phyloP scores from a whole-genome alignment of 2,113 vertebrate genomes.

The Xenopus borealis region DNA sequence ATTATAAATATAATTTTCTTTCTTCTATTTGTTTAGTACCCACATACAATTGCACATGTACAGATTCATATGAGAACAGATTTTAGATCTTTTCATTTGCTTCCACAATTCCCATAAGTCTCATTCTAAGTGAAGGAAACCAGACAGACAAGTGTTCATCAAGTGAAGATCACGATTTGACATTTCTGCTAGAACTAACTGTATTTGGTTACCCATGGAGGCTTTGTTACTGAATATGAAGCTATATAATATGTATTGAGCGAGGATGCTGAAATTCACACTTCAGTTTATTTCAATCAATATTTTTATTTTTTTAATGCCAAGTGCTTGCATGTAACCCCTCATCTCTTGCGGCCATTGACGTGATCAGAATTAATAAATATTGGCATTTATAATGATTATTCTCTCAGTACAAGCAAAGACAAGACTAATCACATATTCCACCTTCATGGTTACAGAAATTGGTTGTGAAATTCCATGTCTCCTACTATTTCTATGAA shows the following conservation, averaged over 20 bases:
- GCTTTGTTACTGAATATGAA: slow-evolving; percentile 45
- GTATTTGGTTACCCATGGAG: slow-evolving; percentile 45
- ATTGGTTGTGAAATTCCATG: neutral
- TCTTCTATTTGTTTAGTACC: slow-evolving; percentile 13
- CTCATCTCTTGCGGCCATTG: slow-evolving; percentile 46
- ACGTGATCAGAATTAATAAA: slow-evolving; percentile 54
- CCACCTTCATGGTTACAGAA: slow-evolving; percentile 14
- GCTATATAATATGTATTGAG: slow-evolving; percentile 48
- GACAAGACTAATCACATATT: slow-evolving; percentile 45
- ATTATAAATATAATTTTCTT: slow-evolving; percentile 15
- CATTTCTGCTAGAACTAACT: slow-evolving; percentile 51
- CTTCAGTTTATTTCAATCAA: slow-evolving; percentile 56
- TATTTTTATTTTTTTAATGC: slow-evolving; percentile 50
- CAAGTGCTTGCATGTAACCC: slow-evolving; percentile 22
- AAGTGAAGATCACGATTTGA: slow-evolving; percentile 50
- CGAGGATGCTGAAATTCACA: slow-evolving; percentile 48
- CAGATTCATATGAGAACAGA: slow-evolving; percentile 1
- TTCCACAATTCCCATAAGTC: slow-evolving; percentile 47
- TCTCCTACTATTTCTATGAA: too few species aligned
- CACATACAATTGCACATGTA: slow-evolving; percentile 17
- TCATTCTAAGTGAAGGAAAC: slow-evolving; percentile 50
- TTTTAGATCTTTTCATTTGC: slow-evolving; percentile 46
- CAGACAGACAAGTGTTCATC: slow-evolving; percentile 53
- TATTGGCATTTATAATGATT: slow-evolving; percentile 51
- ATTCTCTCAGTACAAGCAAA: slow-evolving; percentile 40